Base-by-base conservation (phyloP, 2,113 vertebrate species). In the Oreotrochilus melanogaster region DNA sequence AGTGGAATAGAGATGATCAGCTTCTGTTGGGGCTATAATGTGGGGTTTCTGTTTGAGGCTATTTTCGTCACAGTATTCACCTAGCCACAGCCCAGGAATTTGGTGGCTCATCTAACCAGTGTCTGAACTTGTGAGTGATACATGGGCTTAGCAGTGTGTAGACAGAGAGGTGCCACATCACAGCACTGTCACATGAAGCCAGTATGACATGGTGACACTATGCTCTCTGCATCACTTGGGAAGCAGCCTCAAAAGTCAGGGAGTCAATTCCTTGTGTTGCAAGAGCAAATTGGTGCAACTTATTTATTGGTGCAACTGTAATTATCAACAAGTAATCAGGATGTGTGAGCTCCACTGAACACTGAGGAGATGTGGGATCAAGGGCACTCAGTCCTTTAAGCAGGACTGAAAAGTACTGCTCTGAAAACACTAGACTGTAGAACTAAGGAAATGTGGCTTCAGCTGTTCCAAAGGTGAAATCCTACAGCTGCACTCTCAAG, bases 101-200 rank as follows among this genome's bases (percentile, higher is more conserved):
- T 18, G 35, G 17, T 80, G 39, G 23, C 7, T 92, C 23, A 45
- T 51, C 43, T 64, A 61, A 72, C 18, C 50, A 2, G 25, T 6
- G 2, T 14, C 42, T 69, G 54, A 45, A n/a, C 14, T 35, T 45
- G 12, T 13, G 18, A 45, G 35, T 35, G n/a, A 39, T 25, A 54
- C 9, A 5, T 1, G 6, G 47, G 16, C 19, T 71, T 47, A 18
- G 27, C 47, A 71, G 7, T 6, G 1, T 56, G 54, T 2, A 0
- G 13, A 28, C 43, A 56, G 30, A 27, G 30, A 48, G 16, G 10
- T 69, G 22, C 47, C n/a, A 15, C 9, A 35, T 56, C 45, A 78
- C 10, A 48, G 28, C 67, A n/a, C 45, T 0, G 0, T 31, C 56
- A 31, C 2, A 0, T 33, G 23, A 33, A 60, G 18, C 31, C 42